A percentile compares a stretch with the other conserved stretches of the same genome.
These are phyloP conservation scores for Semnopithecus entellus DNA, from an alignment of 2,113 vertebrate species.

Conservation along the genomic window DNA sequence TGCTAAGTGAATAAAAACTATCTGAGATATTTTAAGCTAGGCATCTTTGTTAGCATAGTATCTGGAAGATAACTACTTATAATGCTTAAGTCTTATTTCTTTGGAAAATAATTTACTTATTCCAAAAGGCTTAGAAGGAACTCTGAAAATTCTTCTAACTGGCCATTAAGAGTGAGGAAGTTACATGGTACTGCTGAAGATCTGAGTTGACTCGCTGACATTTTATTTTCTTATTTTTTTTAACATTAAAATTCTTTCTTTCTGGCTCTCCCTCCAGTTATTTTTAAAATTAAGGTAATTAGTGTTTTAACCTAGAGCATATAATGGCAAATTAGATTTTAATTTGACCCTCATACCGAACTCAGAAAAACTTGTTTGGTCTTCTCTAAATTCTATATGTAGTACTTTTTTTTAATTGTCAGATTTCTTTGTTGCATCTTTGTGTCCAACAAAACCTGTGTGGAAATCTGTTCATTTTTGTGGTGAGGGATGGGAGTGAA, in stretches of 20 bases:
- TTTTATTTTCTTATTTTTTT: constrained; percentile 73
- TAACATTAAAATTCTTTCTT: constrained; percentile 60
- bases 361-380: constrained; percentile 47
- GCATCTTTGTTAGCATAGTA: constrained; percentile 43
- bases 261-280: constrained; percentile 57
- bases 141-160: constrained; percentile 75
- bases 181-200: constrained; percentile 61
- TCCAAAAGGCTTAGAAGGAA: constrained; percentile 81
- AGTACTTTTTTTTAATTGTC: constrained; percentile 45
- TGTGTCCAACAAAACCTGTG: constrained; percentile 77
- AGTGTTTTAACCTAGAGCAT: constrained; percentile 53
- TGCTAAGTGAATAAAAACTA: constrained; percentile 30
- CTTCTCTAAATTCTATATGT: constrained; percentile 53
- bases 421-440: constrained; percentile 62
- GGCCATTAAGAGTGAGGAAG: constrained; percentile 69
- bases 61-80: constrained; percentile 42
- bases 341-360: constrained; percentile 45
- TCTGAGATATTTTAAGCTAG: constrained; percentile 45
- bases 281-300: constrained; percentile 56
- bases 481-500: constrained; percentile 22
- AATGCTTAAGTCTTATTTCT: constrained; percentile 70
- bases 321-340: constrained; percentile 55
- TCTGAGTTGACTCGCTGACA: constrained; percentile 58
- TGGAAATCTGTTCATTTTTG: constrained; percentile 76
- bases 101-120: constrained; percentile 67